Evolutionary conservation across 2,797 vertebrate species (phyloP), one percentile per base, ranked within the genome.

Genomic region (Pipistrellus pipistrellus): DNA sequence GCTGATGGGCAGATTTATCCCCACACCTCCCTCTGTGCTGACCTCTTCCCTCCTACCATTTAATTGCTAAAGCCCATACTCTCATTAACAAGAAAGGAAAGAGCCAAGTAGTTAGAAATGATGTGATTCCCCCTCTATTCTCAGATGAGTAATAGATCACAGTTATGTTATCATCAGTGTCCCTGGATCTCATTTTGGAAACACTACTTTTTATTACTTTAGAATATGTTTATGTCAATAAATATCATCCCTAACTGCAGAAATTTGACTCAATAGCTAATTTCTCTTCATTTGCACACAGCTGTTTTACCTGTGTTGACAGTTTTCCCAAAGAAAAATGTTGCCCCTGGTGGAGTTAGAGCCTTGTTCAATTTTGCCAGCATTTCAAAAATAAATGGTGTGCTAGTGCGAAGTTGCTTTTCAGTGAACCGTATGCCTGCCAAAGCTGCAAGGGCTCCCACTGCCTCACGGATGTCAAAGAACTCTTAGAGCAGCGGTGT

Each of bases 281-380:
- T 97, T 96, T 95, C 96, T 97, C 96, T 97, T 97, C 69, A 95
- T 97, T 97, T 94, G 91, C 73, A 57, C 80, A 86, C 97, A 97
- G 92, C 95, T 96, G 96, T 93, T 97, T 80, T 82, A 93, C 96
- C 96, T 80, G 95, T 88, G 96, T 85, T 95, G 97, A 97, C 91
- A 97, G 80, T 95, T 93, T 95, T 97, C 85, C 89, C 25, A 53
- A 83, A 88, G 96, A 97, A 76, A 96, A 96, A 96, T 95, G 86
- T 90, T 71, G 88, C 81, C 92, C 95, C 93, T 91, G 23, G 81
- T 85, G 96, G 95, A 91, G 90, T 66, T 48, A 71, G 82, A 97
- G 86, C 23, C 88, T 87, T 93, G 82, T 94, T 91, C 76, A 62
- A 62, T 89, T 68, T 88, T 81, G 81, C 96, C 86, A 91, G 95